Percentiles rank a stretch among this genome's conserved stretches.
phyloP scores from a whole-genome alignment of 2,797 vertebrate species.

The Peromyscus eremicus region DNA sequence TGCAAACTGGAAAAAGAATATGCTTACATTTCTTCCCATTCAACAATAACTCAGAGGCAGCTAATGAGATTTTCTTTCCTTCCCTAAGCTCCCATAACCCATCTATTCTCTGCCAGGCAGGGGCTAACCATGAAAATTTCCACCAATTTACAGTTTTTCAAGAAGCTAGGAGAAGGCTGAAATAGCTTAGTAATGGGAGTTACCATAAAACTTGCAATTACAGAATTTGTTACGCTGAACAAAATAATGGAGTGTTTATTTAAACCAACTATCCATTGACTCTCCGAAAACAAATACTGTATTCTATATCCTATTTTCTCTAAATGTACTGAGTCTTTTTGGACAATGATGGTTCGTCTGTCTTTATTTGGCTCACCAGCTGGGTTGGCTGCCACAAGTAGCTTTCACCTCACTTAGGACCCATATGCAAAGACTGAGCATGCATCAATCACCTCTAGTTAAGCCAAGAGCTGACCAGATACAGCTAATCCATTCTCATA shows the following conservation, averaged over 20 bases:
- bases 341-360: not conserved
- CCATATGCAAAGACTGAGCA: not conserved
- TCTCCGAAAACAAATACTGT: slow-evolving; percentile 61
- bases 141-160: slow-evolving; percentile 61
- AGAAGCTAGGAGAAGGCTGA: slow-evolving; percentile 43
- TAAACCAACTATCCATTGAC: slow-evolving; percentile 60
- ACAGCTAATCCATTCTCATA: not conserved
- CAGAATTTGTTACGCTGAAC: slow-evolving; percentile 69
- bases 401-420: not conserved
- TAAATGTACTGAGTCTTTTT: slow-evolving; percentile 38
- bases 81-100: slow-evolving; percentile 40
- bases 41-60: slow-evolving; percentile 62
- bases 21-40: slow-evolving; percentile 44
- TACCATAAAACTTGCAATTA: slow-evolving; percentile 76
- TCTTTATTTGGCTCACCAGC: not conserved
- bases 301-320: slow-evolving; percentile 26
- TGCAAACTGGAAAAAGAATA: slow-evolving; percentile 58
- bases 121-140: slow-evolving; percentile 28
- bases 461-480: not conserved
- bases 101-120: slow-evolving; percentile 58
- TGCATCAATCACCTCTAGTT: not conserved
- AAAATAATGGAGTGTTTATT: slow-evolving; percentile 61
- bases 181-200: slow-evolving; percentile 69
- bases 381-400: not conserved
- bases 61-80: slow-evolving; percentile 68